Evolutionary conservation across 2,888 invertebrate species (phyloP), one percentile per base, ranked within the genome.

Genomic region (Drosophila mimica): DNA sequence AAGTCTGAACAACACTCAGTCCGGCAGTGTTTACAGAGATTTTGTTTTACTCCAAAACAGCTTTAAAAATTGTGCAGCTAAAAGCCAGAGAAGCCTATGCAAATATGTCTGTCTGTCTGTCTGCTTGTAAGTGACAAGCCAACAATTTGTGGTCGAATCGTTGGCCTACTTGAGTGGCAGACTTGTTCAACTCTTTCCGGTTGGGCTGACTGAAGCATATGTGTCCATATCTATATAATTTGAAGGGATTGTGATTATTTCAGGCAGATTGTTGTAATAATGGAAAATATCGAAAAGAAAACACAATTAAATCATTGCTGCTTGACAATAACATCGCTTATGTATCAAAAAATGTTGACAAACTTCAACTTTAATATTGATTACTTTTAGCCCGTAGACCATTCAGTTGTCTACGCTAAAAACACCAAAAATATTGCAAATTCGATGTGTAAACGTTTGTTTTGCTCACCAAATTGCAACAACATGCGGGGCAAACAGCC

Each of bases 231-330:
- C 15, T 20, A 30, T 30, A 4, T 40, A 33, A 11, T 17, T 6
- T 59, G 59, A 73, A 17, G 34, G 58, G 54, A 43, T 51, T 71
- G 46, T 33, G 61, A 65, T 63, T 83, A 77, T 56, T 65, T 49
- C 66, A 74, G 59, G 63, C 61, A 67, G 74, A 72, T 84, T 61
- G 57, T 74, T 87, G 66, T 76, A 71, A 82, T 87, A 86, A 76
- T 89, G 78, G 43, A 73, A 36, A 67, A 75, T 75, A 70, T 61
- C 64, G 67, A 67, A 58, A 72, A 48, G 69, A 48, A 72, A 70
- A 70, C 58, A 76, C 36, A 61, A 64, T 63, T 68, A 61, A 54
- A 65, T 53, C 61, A 43, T 48, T 61, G 72, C 36, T 36, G 33
- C 38, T 56, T 3, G 7, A 60, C 36, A 9, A 71, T 31, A 49